Conservation (phyloP, 23 tunicate genomes). For the Botrylloides violaceus region DNA sequence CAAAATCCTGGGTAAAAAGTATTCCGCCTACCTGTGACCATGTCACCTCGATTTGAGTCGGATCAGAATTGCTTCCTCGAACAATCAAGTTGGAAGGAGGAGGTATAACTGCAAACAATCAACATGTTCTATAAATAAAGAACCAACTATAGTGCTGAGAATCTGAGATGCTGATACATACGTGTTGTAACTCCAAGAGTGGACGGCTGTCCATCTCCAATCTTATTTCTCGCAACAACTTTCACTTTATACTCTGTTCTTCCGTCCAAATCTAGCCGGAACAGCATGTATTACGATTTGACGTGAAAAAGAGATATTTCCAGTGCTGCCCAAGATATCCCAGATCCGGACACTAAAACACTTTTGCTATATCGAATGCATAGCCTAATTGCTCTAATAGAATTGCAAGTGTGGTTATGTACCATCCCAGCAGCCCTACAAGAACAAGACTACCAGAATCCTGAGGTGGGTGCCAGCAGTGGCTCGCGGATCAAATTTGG, state of each 20-base stretch:
- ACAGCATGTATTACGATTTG: too few relatives aligned
- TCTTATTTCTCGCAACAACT: slow-evolving; percentile 16
- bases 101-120: slow-evolving; percentile 10
- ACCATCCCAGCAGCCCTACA: too few relatives aligned
- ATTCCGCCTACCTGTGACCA: slow-evolving; percentile 20
- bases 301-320: too few relatives aligned
- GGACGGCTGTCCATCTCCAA: slow-evolving; percentile 21
- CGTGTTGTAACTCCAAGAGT: slow-evolving; percentile 18
- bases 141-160: too few relatives aligned
- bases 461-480: too few relatives aligned
- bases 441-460: too few relatives aligned
- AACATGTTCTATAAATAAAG: not conserved
- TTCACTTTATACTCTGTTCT: slow-evolving; percentile 24
- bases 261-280: slow-evolving; percentile 21
- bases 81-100: slow-evolving; percentile 11
- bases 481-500: too few relatives aligned
- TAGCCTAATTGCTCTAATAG: too few relatives aligned
- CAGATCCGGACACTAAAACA: too few relatives aligned
- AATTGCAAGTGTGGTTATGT: too few relatives aligned
- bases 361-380: too few relatives aligned
- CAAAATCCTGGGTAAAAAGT: not conserved
- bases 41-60: slow-evolving; percentile 20
- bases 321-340: too few relatives aligned
- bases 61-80: slow-evolving; percentile 6
- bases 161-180: slow-evolving; percentile 1